Evolutionary conservation across 2,888 invertebrate species (phyloP), one percentile per base, ranked within the genome.

Genomic region (Luperina nickerlii): DNA sequence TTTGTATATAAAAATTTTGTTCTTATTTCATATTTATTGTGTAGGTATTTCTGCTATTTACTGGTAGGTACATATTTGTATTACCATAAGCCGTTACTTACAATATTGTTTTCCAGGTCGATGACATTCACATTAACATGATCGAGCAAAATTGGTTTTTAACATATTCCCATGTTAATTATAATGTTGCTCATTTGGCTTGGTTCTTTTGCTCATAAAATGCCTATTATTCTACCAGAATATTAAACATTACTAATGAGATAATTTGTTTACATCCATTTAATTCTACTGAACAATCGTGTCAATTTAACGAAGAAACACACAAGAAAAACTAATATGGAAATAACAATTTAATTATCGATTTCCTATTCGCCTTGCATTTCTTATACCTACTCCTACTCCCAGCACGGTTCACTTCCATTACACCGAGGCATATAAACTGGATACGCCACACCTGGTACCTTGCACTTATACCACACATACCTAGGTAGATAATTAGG

Each of bases 361-460:
- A 60, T 63, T 65, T 38, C 13, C 32, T 38, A 69, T 42, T 51
- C 13, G 13, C n/a, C 45, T 67, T 71, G 76, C 48, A 80, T 76
- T 85, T 72, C 38, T 54, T 38, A 74, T 20, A 74, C 13, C 13
- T 24, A 32, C 32, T 32, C n/a, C 63, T 62, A 82, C 67, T 70
- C 70, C 15, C 63, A 71, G 67, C 69, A n/a, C 45, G 68, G 24
- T 81, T 62, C 45, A 38, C 27, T 73, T 83, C 54, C 48, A 76
- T 76, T 83, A 74, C 51, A 68, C 15, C 27, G 42, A 65, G 18
- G 60, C 27, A 32, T 68, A 80, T 80, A 80, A 85, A 85, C 73
- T 86, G 62, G 73, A 66, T 67, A 54, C 13, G 38, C 27, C 62
- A 71, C 84, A 87, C 54, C 85, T 87, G 87, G n/a, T 65, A n/a